Conservation (phyloP, 2,888 invertebrate species). For the Blastobasis adustella region DNA sequence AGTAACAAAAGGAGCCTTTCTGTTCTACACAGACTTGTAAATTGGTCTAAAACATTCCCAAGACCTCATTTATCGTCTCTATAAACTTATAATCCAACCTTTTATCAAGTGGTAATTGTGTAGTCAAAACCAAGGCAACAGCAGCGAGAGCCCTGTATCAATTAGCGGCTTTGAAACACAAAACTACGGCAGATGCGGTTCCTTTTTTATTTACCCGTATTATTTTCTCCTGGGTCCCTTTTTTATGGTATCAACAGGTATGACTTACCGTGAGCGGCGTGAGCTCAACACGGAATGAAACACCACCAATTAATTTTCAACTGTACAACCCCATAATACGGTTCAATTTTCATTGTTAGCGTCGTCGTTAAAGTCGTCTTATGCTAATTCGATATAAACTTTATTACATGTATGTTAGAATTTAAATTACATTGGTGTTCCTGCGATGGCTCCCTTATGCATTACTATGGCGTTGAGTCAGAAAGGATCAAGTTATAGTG, state of each 20-base stretch:
- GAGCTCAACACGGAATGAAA: neutral
- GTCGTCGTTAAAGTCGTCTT: too few species aligned
- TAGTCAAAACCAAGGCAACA: slow-evolving; percentile 20
- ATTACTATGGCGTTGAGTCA: too few species aligned
- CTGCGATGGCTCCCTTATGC: too few species aligned
- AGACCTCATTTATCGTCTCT: neutral
- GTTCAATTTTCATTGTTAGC: too few species aligned
- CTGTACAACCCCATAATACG: too few species aligned
- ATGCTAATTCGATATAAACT: too few species aligned
- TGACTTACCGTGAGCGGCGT: neutral
- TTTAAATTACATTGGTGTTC: too few species aligned
- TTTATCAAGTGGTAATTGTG: slow-evolving; percentile 28
- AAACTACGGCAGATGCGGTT: slow-evolving; percentile 24
- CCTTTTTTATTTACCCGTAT: slow-evolving; percentile 12
- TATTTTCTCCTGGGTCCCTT: slow-evolving; percentile 14
- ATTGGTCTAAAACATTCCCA: too few species aligned
- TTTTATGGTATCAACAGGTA: slow-evolving; percentile 48
- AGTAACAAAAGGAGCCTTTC: too few species aligned
- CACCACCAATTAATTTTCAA: neutral
- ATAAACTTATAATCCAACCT: slow-evolving; percentile 20
- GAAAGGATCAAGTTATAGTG: too few species aligned
- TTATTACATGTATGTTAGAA: too few species aligned
- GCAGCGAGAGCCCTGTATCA: slow-evolving; percentile 28
- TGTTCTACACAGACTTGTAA: too few species aligned
- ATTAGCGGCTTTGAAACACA: slow-evolving; percentile 40